A percentile compares a stretch with the other conserved stretches of the same genome.
These are phyloP conservation scores for Chiridota heheva DNA, from an alignment of 35 echinoderm and acorn worm species.

Conservation along the genomic window DNA sequence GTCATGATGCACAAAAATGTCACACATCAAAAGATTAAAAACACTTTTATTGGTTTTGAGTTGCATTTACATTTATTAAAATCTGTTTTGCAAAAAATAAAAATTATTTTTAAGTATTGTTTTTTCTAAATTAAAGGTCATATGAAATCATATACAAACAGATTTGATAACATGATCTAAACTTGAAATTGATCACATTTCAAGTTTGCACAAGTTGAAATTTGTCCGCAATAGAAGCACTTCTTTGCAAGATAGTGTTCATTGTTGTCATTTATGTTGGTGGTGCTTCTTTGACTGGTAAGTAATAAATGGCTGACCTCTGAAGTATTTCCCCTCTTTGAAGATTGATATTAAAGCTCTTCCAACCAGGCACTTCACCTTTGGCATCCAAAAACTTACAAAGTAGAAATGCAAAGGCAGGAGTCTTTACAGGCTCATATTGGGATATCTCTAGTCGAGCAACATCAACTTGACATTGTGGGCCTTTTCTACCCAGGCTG, in stretches of 20 bases:
- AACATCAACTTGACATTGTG: background rate
- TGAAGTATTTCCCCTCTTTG: background rate
- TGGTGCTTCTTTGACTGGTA: constrained; percentile 60
- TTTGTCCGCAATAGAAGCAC: constrained; percentile 40
- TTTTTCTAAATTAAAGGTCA: too few relatives aligned
- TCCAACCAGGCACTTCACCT: constrained; percentile 48
- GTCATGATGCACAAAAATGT: too few relatives aligned
- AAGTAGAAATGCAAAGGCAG: background rate
- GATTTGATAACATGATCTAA: too few relatives aligned
- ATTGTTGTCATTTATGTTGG: constrained; percentile 77
- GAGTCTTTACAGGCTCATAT: background rate
- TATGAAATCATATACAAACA: too few relatives aligned
- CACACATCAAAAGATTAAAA: too few relatives aligned
- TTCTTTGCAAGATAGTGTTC: constrained; percentile 47
- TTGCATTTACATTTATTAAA: too few relatives aligned
- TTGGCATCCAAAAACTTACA: background rate
- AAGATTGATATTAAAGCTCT: constrained; percentile 51
- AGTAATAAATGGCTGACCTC: constrained; percentile 49
- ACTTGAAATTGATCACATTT: too few relatives aligned
- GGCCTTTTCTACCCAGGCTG: background rate
- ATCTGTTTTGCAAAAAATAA: too few relatives aligned
- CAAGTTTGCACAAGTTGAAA: constrained; percentile 10
- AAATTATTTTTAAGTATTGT: too few relatives aligned
- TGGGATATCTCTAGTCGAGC: background rate
- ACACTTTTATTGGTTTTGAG: too few relatives aligned